Percentiles rank a stretch among this genome's conserved stretches.
Conservation (phyloP, 92 coral and sea anemone species). For the Epizoanthus rinbou region DNA sequence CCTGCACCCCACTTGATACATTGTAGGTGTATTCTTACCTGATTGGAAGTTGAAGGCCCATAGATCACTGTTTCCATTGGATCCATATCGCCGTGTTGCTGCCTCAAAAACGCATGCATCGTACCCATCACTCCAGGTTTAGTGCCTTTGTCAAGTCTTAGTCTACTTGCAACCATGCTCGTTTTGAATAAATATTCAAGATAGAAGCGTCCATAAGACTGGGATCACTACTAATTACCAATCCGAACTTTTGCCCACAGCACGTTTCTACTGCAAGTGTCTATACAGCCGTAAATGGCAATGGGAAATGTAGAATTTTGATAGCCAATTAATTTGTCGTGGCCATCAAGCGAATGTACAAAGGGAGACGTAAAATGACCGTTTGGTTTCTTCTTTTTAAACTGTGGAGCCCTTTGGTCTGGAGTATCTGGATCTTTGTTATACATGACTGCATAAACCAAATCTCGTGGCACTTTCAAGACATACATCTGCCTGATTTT, state of each 20-base stretch:
- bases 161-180: constrained; percentile 28
- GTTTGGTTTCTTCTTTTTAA: constrained; percentile 51
- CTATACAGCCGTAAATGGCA: constrained; percentile 54
- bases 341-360: constrained; percentile 54
- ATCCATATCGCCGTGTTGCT: constrained; percentile 57
- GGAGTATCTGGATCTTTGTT: constrained; percentile 57
- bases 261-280: constrained; percentile 59
- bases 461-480: constrained; percentile 57
- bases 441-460: constrained; percentile 62
- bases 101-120: constrained; percentile 59
- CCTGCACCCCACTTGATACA: not conserved
- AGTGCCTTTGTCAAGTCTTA: constrained; percentile 53
- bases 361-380: constrained; percentile 57
- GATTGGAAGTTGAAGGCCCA: constrained; percentile 61
- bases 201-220: constrained; percentile 54
- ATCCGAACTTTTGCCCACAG: constrained; percentile 62
- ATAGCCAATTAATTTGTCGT: constrained; percentile 52
- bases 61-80: constrained; percentile 57
- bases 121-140: constrained; percentile 54
- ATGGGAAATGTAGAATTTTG: constrained; percentile 56
- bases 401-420: constrained; percentile 55
- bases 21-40: constrained; percentile 29
- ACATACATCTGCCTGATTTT: constrained; percentile 55
- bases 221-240: constrained; percentile 60
- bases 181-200: constrained; percentile 57